A percentile compares a stretch with the other conserved stretches of the same genome.
These are phyloP conservation scores for Crocallis elinguaria DNA, from an alignment of 2,888 invertebrate genomes.

Conservation along the genomic window DNA sequence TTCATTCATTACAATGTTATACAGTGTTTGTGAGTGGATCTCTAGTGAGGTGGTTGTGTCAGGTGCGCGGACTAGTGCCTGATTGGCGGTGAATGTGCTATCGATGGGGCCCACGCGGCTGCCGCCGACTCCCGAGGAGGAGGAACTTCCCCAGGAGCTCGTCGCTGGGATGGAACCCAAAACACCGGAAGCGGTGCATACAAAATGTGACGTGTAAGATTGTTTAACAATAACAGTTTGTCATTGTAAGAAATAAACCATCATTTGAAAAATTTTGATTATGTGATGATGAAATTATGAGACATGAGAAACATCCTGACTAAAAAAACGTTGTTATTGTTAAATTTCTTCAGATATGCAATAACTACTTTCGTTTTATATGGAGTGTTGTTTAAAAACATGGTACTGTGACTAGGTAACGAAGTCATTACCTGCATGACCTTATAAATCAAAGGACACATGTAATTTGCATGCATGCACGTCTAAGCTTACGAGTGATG, in stretches of 20 bases:
- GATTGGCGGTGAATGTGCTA: constrained; percentile 51
- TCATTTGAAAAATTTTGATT: neutral
- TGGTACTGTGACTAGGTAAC: neutral
- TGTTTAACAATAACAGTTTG: constrained; percentile 3
- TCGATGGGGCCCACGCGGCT: constrained; percentile 76
- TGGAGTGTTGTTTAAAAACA: neutral
- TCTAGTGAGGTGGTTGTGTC: constrained; percentile 53
- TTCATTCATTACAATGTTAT: constrained; percentile 56
- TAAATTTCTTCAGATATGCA: neutral
- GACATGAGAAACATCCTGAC: neutral
- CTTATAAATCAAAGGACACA: constrained; percentile 21
- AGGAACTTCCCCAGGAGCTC: constrained; percentile 61
- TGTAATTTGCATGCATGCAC: constrained; percentile 14
- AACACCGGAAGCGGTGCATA: constrained; percentile 51
- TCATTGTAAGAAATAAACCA: neutral
- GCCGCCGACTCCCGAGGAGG: constrained; percentile 74
- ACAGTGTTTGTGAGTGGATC: constrained; percentile 57
- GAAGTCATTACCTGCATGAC: constrained; percentile 14
- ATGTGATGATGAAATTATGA: neutral
- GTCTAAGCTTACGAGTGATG: constrained; percentile 5
- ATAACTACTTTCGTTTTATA: neutral
- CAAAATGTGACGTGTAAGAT: constrained; percentile 65
- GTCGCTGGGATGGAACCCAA: constrained; percentile 51
- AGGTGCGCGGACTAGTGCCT: constrained; percentile 66
- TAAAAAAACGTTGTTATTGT: neutral